phyloP scores from a whole-genome alignment of 2,113 vertebrate genomes.

The Rhagologus leucostigma region DNA sequence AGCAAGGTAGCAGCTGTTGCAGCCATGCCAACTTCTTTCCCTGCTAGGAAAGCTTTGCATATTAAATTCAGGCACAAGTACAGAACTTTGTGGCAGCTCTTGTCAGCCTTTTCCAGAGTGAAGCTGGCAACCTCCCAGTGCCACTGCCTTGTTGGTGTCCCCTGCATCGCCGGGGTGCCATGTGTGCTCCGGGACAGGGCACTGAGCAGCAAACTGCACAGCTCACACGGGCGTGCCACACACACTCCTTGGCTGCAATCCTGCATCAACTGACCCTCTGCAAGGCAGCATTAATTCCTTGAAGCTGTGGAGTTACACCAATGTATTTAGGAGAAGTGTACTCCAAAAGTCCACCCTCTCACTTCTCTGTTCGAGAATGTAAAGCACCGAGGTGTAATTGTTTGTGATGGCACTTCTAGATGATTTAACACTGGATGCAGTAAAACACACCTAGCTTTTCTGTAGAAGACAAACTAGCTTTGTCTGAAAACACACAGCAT shows the following conservation, averaged over 20 bases:
- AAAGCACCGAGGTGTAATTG: background rate
- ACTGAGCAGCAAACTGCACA: background rate
- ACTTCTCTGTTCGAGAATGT: background rate
- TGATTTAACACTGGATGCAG: background rate
- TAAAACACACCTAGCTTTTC: background rate
- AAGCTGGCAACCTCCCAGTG: background rate
- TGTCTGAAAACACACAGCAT: background rate
- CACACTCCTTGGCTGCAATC: rapidly evolving
- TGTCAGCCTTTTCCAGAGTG: rapidly evolving
- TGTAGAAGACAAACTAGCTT: background rate
- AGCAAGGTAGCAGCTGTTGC: background rate
- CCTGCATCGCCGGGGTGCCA: rapidly evolving
- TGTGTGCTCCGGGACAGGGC: rapidly evolving
- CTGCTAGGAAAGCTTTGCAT: background rate
- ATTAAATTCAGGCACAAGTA: background rate
- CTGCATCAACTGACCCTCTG: background rate
- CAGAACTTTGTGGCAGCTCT: background rate
- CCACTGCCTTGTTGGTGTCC: background rate
- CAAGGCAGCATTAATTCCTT: background rate
- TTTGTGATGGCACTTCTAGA: background rate
- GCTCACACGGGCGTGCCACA: rapidly evolving
- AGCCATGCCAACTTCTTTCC: background rate
- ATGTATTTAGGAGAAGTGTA: background rate
- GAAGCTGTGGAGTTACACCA: background rate
- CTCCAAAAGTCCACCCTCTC: background rate